Evolutionary conservation across 2,888 invertebrate species (phyloP).

Genomic region (Harpalus rufipes): DNA sequence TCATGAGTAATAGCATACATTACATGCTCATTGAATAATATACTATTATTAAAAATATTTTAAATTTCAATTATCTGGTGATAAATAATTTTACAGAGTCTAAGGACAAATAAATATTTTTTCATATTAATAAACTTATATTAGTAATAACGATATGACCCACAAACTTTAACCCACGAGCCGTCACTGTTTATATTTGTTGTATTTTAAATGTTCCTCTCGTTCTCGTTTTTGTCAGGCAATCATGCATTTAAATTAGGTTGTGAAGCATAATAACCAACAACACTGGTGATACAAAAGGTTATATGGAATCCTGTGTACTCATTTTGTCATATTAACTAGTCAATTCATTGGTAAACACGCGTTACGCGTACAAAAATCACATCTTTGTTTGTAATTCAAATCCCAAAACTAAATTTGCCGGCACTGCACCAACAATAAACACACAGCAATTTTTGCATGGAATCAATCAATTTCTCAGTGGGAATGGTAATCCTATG

Average conservation of each 20-base stretch:
- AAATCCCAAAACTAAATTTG: constrained; percentile 5
- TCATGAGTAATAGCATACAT: too few relatives aligned
- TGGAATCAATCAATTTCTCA: constrained; percentile 18
- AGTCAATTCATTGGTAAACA: not conserved
- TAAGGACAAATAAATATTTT: too few relatives aligned
- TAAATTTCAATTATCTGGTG: too few relatives aligned
- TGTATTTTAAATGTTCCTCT: not conserved
- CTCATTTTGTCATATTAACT: constrained; percentile 3
- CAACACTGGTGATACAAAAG: not conserved
- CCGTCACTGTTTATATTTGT: too few relatives aligned
- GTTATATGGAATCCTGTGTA: not conserved
- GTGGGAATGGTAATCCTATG: constrained; percentile 22
- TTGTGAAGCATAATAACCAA: not conserved
- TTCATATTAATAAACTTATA: too few relatives aligned
- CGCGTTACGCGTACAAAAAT: not conserved
- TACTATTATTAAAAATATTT: too few relatives aligned
- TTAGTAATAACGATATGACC: too few relatives aligned
- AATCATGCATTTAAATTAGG: not conserved
- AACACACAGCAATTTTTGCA: constrained; percentile 23
- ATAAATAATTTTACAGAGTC: too few relatives aligned
- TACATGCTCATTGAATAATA: too few relatives aligned
- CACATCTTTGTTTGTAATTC: not conserved
- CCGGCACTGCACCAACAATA: not conserved
- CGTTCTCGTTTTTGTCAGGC: not conserved
- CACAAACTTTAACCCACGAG: too few relatives aligned